Evolutionary conservation across 2,888 invertebrate genomes (phyloP), one percentile per base, ranked within the genome.

Genomic region (Ceriagrion tenellum): DNA sequence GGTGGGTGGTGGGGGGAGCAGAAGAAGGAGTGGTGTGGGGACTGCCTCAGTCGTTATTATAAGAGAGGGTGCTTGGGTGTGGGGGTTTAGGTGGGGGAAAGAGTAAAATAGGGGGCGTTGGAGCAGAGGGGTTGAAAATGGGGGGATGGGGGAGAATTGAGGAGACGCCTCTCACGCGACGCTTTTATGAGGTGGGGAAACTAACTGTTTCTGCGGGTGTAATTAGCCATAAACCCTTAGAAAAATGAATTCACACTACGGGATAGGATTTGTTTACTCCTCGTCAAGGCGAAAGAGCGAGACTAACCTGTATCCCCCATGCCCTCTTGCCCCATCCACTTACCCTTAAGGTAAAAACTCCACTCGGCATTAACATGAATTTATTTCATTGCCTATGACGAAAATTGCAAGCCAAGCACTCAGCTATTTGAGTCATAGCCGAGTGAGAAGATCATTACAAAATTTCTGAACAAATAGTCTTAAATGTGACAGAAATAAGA

Each of bases 221-320:
- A 81, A 81, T 81, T 81, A 81, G 81, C 81, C 35, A 81, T 81
- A 81, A 81, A 81, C 81, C 26, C 81, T 81, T 81, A 81, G 81
- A 81, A 81, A 81, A 81, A 81, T 81, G 81, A 81, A 81, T 81
- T 81, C 81, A 18, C 30, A 0, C 35, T n/a, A 35, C 35, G 81
- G 35, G 35, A 81, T 81, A 35, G 35, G 81, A 35, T 81, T 81
- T 35, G 4, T n/a, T 81, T 35, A 18, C 81, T 81, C 13, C 81
- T 35, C n/a, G 69, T n/a, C 59, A 20, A 59, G 59, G 69, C 13
- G 81, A 81, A 81, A 10, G 69, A n/a, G 69, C 18, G 8, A 20
- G 10, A 69, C 12, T 69, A 69, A 23, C 69, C 47, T 47, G 47
- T 47, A 47, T n/a, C n/a, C n/a, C n/a, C 47, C 47, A 47, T 8